phyloP scores from a whole-genome alignment of 2,797 vertebrate genomes.

The Malacoctenus gilli region DNA sequence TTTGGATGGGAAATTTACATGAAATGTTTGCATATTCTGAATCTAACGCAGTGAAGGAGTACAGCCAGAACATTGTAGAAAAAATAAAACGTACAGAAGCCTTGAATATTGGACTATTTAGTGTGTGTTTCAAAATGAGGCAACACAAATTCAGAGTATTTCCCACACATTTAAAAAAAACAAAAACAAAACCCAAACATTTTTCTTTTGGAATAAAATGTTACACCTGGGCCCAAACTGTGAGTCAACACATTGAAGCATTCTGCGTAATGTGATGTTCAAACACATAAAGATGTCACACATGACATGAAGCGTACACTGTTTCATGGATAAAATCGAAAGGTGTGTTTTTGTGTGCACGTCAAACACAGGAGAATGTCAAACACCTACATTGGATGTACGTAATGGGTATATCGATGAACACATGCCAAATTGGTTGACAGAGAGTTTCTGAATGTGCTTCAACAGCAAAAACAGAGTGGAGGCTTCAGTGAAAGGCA shows the following conservation, averaged over 20 bases:
- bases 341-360: conserved; percentile 46
- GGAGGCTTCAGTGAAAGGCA: conserved; percentile 58
- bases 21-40: conserved; percentile 93
- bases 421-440: conserved; percentile 62
- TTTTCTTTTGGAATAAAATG: conserved; percentile 35
- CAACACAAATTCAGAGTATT: conserved; percentile 63
- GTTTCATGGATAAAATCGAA: conserved; percentile 23
- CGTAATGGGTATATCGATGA: conserved; percentile 53
- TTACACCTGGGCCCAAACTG: conserved; percentile 45
- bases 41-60: conserved; percentile 72
- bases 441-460: conserved; percentile 47
- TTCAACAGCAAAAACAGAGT: conserved; percentile 52
- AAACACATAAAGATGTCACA: conserved; percentile 42
- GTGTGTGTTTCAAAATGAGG: conserved; percentile 61
- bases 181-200: too few relatives aligned
- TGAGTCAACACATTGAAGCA: conserved; percentile 56
- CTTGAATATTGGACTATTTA: conserved; percentile 35
- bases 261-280: conserved; percentile 48
- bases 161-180: conserved; percentile 31
- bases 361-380: conserved; percentile 63
- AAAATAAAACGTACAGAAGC: conserved; percentile 63
- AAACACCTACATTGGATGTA: conserved; percentile 57
- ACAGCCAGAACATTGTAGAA: conserved; percentile 68
- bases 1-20: conserved; percentile 84
- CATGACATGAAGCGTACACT: conserved; percentile 32